These are phyloP conservation scores for Rana temporaria DNA, from an alignment of 2,113 vertebrate genomes.

Conservation along the genomic window DNA sequence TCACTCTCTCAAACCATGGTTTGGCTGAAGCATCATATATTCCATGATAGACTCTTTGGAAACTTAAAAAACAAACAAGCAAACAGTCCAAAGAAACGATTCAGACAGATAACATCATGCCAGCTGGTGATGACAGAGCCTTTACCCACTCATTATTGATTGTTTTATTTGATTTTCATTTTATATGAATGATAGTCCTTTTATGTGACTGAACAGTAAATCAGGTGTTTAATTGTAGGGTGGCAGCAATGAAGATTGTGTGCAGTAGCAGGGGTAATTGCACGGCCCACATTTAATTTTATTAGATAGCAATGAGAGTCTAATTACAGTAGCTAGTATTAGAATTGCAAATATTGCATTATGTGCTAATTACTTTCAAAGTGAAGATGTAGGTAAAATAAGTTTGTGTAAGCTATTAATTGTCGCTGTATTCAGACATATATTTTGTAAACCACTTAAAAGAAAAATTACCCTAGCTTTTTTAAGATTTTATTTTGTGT, in stretches of 20 bases:
- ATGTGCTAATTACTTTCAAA: not conserved
- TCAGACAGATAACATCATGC: constrained; percentile 20
- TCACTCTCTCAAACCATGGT: not conserved
- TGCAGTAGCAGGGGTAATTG: constrained; percentile 6
- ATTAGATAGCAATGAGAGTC: not conserved
- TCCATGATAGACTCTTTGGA: not conserved
- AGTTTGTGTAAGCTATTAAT: too few relatives aligned
- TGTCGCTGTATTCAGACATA: too few relatives aligned
- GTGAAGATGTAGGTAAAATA: too few relatives aligned
- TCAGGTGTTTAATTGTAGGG: constrained; percentile 25
- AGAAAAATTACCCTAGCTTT: too few relatives aligned
- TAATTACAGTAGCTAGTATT: not conserved
- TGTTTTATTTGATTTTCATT: constrained; percentile 15
- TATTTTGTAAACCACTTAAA: too few relatives aligned
- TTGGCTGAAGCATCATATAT: not conserved
- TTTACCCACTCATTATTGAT: constrained; percentile 11
- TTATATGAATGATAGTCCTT: constrained; percentile 22
- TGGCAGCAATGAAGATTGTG: not conserved
- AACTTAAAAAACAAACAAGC: not conserved
- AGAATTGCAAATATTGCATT: not conserved
- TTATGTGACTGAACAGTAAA: constrained; percentile 6
- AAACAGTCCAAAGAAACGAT: not conserved
- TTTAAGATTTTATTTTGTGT: too few relatives aligned
- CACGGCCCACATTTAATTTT: not conserved
- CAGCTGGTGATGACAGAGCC: constrained; percentile 15